Base-by-base conservation (phyloP, 2,797 vertebrate species). In the Odontamblyopus rebecca region DNA sequence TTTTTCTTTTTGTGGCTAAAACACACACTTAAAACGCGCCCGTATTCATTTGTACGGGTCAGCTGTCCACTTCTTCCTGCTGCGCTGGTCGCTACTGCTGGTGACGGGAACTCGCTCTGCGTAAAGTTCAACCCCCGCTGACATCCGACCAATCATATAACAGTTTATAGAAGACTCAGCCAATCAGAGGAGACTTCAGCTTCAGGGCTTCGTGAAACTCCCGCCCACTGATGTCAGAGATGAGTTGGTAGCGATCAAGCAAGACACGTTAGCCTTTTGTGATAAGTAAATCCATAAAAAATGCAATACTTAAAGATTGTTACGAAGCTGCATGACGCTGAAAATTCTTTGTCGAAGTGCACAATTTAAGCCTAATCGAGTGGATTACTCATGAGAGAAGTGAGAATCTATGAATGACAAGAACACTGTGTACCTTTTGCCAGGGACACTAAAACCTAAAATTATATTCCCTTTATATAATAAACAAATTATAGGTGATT, bases 231-330 rank as follows among this genome's bases (percentile, higher is more conserved):
- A 13, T 18, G 30, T 61, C n/a, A 68, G 51, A 18, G 87, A 83
- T 90, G 92, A 91, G 83, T 69, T 93, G 90, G 88, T 70, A 84
- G 63, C 80, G 61, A 80, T 77, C 26, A 78, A 85, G 63, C 57
- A 38, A 38, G 83, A 91, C 91, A 92, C 92, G 91, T 93, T 91
- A 93, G 35, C 57, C 62, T 68, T 32, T 65, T 8, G 60, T 61
- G 84, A 91, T 85, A 84, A 86, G 61, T 54, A 61, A 71, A 71
- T 59, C 13, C 62, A 6, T 3, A 48, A 71, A 71, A 35, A n/a
- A 61, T 35, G 70, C 51, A 69, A 70, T 69, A 53, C 19, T 38
- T 61, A 30, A 3, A 50, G 63, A 9, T 57, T 63, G 57, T 82
- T 82, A 35, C 74, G 61, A 73, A 88, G 84, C 27, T 1, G 2